These are phyloP conservation scores for Drosophila anomalata DNA, from an alignment of 2,888 invertebrate genomes.

Conservation along the genomic window DNA sequence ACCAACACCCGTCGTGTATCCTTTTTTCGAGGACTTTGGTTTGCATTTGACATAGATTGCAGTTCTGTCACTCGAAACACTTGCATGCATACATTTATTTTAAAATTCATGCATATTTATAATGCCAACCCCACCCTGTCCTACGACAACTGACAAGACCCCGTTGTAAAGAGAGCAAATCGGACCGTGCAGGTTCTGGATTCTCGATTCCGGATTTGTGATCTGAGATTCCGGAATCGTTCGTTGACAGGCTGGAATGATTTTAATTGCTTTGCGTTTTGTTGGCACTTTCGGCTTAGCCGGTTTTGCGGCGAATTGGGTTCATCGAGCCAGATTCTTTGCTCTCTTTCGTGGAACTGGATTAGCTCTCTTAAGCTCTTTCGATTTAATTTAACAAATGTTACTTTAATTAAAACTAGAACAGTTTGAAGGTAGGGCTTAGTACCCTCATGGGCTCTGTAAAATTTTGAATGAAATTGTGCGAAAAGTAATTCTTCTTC, in stretches of 20 bases:
- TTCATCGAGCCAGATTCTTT: constrained; percentile 45
- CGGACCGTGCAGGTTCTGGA: constrained; percentile 17
- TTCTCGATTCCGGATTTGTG: constrained; percentile 9
- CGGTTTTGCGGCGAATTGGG: constrained; percentile 34
- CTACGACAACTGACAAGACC: constrained; percentile 34
- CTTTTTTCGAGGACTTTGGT: constrained; percentile 23
- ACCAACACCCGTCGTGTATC: constrained; percentile 3
- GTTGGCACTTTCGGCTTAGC: constrained; percentile 15
- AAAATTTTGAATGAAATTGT: constrained; percentile 49
- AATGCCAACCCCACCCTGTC: constrained; percentile 21
- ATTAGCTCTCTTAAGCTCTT: constrained; percentile 72
- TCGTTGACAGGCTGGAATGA: constrained; percentile 34
- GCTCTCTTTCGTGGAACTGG: constrained; percentile 44
- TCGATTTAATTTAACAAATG: constrained; percentile 71
- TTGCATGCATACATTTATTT: constrained; percentile 24
- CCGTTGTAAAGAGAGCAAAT: constrained; percentile 22
- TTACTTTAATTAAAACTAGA: constrained; percentile 74
- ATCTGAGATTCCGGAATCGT: constrained; percentile 10
- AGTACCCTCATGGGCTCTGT: no score
- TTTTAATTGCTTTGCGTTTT: constrained; percentile 35
- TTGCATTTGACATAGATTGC: constrained; percentile 65
- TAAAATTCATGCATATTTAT: constrained; percentile 30
- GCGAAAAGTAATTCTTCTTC: constrained; percentile 81
- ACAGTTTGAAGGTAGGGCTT: neutral
- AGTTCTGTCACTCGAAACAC: constrained; percentile 21